Percentiles rank a stretch among this genome's conserved stretches.
These are phyloP conservation scores for Amphiura filiformis DNA, from an alignment of 35 echinoderm and acorn worm species.

Conservation along the genomic window DNA sequence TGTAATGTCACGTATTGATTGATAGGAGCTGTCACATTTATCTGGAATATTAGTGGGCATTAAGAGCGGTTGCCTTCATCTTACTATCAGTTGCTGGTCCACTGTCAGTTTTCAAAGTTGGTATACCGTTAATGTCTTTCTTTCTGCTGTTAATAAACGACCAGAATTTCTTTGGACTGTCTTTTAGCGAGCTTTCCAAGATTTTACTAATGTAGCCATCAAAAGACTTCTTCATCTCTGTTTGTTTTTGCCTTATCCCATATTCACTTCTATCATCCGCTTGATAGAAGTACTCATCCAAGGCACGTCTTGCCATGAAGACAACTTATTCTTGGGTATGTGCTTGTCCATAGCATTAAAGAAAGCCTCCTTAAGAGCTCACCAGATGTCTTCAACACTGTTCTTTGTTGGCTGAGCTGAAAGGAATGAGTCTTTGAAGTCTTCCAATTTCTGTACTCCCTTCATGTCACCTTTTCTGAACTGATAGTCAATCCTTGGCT, in stretches of 20 bases:
- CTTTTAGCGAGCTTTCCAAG: background rate
- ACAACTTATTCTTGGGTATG: slow-evolving; percentile 11
- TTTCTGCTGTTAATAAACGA: background rate
- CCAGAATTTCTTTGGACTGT: background rate
- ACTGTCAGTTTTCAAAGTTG: too few species aligned
- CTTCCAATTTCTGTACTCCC: background rate
- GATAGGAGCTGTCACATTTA: background rate
- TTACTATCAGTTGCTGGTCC: too few species aligned
- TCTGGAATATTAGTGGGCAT: background rate
- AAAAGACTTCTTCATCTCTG: background rate
- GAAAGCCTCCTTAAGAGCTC: background rate
- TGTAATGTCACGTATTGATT: background rate
- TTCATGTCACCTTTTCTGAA: slow-evolving; percentile 32
- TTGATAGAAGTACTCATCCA: slow-evolving; percentile 15
- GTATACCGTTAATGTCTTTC: too few species aligned
- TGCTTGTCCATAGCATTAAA: slow-evolving; percentile 19
- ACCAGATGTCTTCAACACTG: slow-evolving; percentile 8
- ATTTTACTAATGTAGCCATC: background rate
- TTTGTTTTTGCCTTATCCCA: slow-evolving; percentile 18
- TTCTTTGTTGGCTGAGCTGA: background rate
- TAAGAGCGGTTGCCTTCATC: too few species aligned
- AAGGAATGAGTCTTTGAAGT: slow-evolving; percentile 8
- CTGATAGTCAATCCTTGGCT: background rate
- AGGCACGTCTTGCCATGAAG: slow-evolving; percentile 18
- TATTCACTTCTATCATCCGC: slow-evolving; percentile 16